Percentiles rank a stretch among this genome's conserved stretches.
Conservation (phyloP, 1,140 invertebrate species). For the Diorhabda elongata region DNA sequence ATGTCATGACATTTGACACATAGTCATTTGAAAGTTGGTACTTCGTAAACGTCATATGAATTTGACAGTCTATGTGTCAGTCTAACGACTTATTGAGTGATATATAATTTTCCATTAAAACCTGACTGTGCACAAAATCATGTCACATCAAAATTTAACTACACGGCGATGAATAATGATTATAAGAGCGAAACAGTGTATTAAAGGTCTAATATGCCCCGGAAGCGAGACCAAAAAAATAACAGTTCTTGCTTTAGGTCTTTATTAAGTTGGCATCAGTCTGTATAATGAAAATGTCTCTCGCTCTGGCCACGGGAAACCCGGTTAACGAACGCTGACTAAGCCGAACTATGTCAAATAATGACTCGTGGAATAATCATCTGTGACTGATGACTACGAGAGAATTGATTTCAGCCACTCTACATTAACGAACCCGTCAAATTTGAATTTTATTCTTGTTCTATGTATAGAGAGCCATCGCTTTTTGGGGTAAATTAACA, state of each 20-base stretch:
- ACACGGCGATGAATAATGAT: conserved; percentile 1
- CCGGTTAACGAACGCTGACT: conserved; percentile 32
- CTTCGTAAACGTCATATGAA: too few relatives aligned
- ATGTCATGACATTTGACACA: too few relatives aligned
- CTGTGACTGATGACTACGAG: conserved; percentile 33
- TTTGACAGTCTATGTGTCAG: too few relatives aligned
- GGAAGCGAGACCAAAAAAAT: neutral
- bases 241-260: conserved; percentile 4
- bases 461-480: neutral
- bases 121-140: neutral
- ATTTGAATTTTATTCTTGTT: conserved; percentile 1
- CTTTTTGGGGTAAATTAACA: neutral
- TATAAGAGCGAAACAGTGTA: conserved; percentile 11
- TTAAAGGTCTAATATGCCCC: conserved; percentile 12
- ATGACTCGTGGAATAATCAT: conserved; percentile 31
- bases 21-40: too few relatives aligned
- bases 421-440: conserved; percentile 30
- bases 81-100: too few relatives aligned
- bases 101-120: neutral
- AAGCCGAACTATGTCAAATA: conserved; percentile 29
- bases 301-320: neutral
- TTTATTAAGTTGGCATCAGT: conserved; percentile 19
- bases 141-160: conserved; percentile 6
- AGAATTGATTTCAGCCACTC: conserved; percentile 37
- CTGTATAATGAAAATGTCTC: neutral